Base-by-base conservation (phyloP, 1,140 invertebrate genomes). In the Drosophila pachea region DNA sequence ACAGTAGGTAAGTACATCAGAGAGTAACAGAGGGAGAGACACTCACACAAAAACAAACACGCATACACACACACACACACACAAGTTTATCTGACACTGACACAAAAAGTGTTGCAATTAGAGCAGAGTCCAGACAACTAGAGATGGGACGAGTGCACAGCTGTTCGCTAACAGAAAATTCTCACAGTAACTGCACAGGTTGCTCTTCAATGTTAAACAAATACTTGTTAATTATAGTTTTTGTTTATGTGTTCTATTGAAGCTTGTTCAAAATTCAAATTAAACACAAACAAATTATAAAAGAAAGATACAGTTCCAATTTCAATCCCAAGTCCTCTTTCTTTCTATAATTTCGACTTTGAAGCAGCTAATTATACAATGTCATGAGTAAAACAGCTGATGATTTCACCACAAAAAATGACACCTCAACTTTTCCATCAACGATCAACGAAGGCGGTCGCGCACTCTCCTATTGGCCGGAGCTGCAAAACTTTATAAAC, bases 1-100 rank as follows among this genome's bases (percentile, higher is more conserved):
- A 88, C 45, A 89, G 88, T 86, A 81, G 88, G 88, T 89, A 73
- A 88, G 87, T 89, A 86, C 50, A 55, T 29, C 8, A 62, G 22
- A 22, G 22, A 68, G 36, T 72, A 38, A 9, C 38, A 16, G 35
- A 56, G 12, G 43, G 55, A 54, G 31, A 52, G 38, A 50, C 56
- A 53, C 43, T 42, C 54, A 54, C 12, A 2, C 32, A 32, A 29
- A 38, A 22, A 22, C 38, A 22, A n/a, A 49, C 33, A 62, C 40
- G 22, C 56, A 53, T 36, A 42, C 54, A 54, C 12, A 2, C 32
- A 32, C 36, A 38, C 14, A 22, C 38, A 22, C 9, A 49, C 33
- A 62, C 40, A 60, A 29, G 45, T 32, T 22, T 22, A 22, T 22
- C 22, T 22, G 22, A 22, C 22, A 22, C 22, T 22, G 22, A 22